These are phyloP conservation scores for Cinara cedri DNA, from an alignment of 2,888 invertebrate species.

Conservation along the genomic window DNA sequence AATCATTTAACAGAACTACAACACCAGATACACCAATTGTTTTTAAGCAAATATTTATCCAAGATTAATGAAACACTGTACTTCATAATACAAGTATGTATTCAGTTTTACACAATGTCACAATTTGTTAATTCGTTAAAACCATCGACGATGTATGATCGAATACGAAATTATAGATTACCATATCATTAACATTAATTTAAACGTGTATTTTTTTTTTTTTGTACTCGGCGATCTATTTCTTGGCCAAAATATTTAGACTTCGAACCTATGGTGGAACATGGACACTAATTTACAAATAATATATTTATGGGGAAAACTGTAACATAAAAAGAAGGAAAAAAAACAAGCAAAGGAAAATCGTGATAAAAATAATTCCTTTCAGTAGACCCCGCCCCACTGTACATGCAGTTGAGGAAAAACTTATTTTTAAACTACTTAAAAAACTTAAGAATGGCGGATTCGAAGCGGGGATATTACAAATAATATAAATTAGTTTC, in stretches of 20 bases:
- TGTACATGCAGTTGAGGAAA: slow-evolving; percentile 31
- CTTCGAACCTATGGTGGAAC: not conserved
- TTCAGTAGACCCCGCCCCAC: slow-evolving; percentile 18
- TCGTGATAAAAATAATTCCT: slow-evolving; percentile 53
- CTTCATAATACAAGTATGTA: too few species aligned
- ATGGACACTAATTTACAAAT: slow-evolving; percentile 19
- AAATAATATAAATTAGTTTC: slow-evolving; percentile 57
- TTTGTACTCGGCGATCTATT: not conserved
- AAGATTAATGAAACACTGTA: too few species aligned
- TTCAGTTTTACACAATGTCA: too few species aligned
- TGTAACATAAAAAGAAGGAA: slow-evolving; percentile 35
- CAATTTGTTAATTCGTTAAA: too few species aligned
- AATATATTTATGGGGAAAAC: slow-evolving; percentile 39
- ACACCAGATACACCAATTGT: too few species aligned
- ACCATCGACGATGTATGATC: too few species aligned
- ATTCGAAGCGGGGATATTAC: slow-evolving; percentile 51
- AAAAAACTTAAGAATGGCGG: slow-evolving; percentile 54
- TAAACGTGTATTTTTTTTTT: not conserved
- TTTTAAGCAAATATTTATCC: too few species aligned
- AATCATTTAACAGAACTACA: too few species aligned
- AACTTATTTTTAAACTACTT: slow-evolving; percentile 57
- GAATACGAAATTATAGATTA: too few species aligned
- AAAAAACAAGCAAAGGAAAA: slow-evolving; percentile 35
- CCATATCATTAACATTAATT: too few species aligned
- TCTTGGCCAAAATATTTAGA: not conserved